Evolutionary conservation across 2,113 vertebrate genomes (phyloP), one percentile per base, ranked within the genome.

Genomic region (Etheostoma spectabile): DNA sequence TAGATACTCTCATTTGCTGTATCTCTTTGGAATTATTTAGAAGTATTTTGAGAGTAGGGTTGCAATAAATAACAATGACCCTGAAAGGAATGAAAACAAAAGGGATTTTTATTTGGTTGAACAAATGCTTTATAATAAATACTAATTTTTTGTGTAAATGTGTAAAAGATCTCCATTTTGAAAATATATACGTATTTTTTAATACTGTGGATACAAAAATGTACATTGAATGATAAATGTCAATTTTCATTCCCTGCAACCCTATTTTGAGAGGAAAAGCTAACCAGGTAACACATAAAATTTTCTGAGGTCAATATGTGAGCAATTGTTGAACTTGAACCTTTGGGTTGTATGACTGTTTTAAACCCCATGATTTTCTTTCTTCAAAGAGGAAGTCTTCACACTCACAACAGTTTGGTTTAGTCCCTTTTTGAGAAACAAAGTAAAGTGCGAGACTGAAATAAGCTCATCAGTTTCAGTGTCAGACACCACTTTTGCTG

Each of bases 361-460:
- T 55, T 49, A 8, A 64, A 53, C 62, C 79, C 56, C 63, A 62
- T 82, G 62, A 72, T 65, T 64, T 63, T 48, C 5, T 77, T 62
- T 46, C 42, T 46, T 70, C 8, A 48, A 72, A 60, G 64, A 67
- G 85, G 83, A 87, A 87, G 77, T 45, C 5, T 53, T 83, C 42
- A 30, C 30, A 38, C 52, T 30, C 2, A 27, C 1, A 71, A 53
- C 24, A 51, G 18, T 35, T 81, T 35, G 48, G 24, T 66, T 63
- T 27, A n/a, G 24, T 60, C 10, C 15, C 14, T 46, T 48, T 65
- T 48, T 69, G 51, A 55, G 15, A 68, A 59, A 85, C 53, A 35
- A n/a, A n/a, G n/a, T n/a, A n/a, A 59, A 59, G 69, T 71, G 62
- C 6, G 35, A 60, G 1, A n/a, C 55, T 71, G 8, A 16, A 27